Evolutionary conservation across 2,797 vertebrate genomes (phyloP), one percentile per base, ranked within the genome.

Genomic region (Chiloscyllium punctatum): DNA sequence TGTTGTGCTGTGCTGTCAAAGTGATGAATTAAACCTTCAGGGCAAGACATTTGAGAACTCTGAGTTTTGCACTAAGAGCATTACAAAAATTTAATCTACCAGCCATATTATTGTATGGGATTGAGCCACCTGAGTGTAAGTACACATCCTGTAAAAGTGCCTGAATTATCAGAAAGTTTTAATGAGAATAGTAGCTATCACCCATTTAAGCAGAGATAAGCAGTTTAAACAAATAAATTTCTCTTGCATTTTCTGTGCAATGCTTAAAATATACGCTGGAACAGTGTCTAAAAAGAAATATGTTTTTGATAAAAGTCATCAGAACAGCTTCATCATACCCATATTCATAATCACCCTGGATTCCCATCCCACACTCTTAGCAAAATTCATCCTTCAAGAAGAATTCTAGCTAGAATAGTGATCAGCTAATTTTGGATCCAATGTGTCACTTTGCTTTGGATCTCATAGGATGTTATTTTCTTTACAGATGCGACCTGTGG

Each of bases 31-130:
- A 94, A 94, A 57, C 66, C 91, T 94, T 69, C 91, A 69, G 91
- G 91, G 91, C 68, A 94, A 94, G 68, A 48, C 57, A 94, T 94
- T 94, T 94, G 62, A 94, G 91, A 94, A 57, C 16, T 37, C 91
- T 94, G 62, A 94, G 15, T 94, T 42, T n/a, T 69, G 66, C 71
- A 4, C 23, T 94, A 21, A 69, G 62, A 94, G 94, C 66, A 11
- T 69, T 71, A 69, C 53, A 42, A 71, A 71, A 91, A 91, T 66
- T 71, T 23, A 4, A 94, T 9, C 3, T 27, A 94, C 66, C 68
- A 91, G 15, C 2, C 51, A 90, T 27, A 91, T n/a, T 91, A 16
- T 91, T 91, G n/a, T 8, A 94, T 30, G 23, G 21, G 21, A 94
- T 94, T 94, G 37, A 69, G 33, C n/a, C 91, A 94, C 33, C n/a